Conservation (phyloP, 2,888 invertebrate species). For the Chrysodeixis includens region DNA sequence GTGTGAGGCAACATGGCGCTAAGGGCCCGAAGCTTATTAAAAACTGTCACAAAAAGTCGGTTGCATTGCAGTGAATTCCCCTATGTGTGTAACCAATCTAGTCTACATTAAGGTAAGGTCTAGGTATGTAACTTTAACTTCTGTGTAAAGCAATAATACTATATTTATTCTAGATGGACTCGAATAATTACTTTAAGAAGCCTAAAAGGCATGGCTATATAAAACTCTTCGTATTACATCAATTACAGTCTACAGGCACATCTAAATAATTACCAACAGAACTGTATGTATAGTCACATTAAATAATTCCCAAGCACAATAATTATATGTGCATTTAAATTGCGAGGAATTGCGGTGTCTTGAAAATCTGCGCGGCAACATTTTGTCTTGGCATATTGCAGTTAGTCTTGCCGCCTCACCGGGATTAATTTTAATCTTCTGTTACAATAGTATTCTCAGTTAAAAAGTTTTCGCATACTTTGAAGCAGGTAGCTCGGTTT, state of each 20-base stretch:
- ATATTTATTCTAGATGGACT: too few species aligned
- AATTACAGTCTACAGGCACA: conserved; percentile 8
- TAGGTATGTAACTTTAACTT: background rate
- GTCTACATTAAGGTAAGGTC: conserved; percentile 62
- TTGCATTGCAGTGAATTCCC: conserved; percentile 68
- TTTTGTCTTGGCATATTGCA: conserved; percentile 49
- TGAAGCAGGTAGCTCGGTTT: conserved; percentile 44
- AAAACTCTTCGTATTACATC: background rate
- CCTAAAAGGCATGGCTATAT: too few species aligned
- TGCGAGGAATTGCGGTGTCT: conserved; percentile 45
- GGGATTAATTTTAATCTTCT: conserved; percentile 59
- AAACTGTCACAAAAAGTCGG: conserved; percentile 81
- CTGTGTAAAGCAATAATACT: too few species aligned
- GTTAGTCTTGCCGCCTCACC: conserved; percentile 43
- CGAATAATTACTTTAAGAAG: too few species aligned
- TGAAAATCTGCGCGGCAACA: conserved; percentile 43
- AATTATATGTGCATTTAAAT: conserved; percentile 54
- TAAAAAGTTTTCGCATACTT: conserved; percentile 51
- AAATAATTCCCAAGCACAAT: conserved; percentile 43
- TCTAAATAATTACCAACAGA: conserved; percentile 15
- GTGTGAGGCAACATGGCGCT: conserved; percentile 67
- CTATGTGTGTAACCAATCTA: conserved; percentile 66
- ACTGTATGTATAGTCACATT: conserved; percentile 27
- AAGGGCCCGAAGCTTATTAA: conserved; percentile 85
- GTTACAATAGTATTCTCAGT: conserved; percentile 50